A percentile compares a stretch with the other conserved stretches of the same genome.
These are phyloP conservation scores for Cyrtorhinus lividipennis DNA, from an alignment of 1,140 invertebrate species.

Conservation along the genomic window DNA sequence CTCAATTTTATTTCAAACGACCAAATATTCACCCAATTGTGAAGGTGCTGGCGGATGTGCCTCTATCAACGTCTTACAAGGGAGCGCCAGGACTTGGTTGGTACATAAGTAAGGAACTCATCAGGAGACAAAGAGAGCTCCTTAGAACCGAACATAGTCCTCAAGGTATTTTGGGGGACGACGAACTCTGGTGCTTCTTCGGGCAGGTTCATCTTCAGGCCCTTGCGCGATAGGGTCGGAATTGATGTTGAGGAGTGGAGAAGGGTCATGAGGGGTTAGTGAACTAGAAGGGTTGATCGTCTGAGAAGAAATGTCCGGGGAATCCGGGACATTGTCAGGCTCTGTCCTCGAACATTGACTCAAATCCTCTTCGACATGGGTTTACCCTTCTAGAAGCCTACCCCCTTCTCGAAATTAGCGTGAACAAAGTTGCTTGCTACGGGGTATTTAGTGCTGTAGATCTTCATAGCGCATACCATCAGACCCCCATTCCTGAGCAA, in stretches of 20 bases:
- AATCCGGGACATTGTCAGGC: too few relatives aligned
- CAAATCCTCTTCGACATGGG: too few relatives aligned
- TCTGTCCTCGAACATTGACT: too few relatives aligned
- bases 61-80: background rate
- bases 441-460: background rate
- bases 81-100: background rate
- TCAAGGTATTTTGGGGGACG: too few relatives aligned
- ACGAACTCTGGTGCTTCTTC: too few relatives aligned
- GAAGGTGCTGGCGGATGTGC: background rate
- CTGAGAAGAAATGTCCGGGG: too few relatives aligned
- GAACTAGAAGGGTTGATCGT: too few relatives aligned
- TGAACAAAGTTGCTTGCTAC: slow-evolving; percentile 3
- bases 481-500: background rate
- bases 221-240: too few relatives aligned
- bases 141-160: background rate
- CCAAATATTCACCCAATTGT: background rate
- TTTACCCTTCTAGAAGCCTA: background rate
- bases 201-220: too few relatives aligned
- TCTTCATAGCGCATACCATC: slow-evolving; percentile 9
- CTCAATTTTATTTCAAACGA: background rate
- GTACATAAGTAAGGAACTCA: background rate
- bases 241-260: too few relatives aligned
- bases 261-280: too few relatives aligned
- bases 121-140: background rate
- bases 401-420: background rate